Evolutionary conservation across 2,113 vertebrate genomes (phyloP).

Genomic region (Heterotis niloticus): DNA sequence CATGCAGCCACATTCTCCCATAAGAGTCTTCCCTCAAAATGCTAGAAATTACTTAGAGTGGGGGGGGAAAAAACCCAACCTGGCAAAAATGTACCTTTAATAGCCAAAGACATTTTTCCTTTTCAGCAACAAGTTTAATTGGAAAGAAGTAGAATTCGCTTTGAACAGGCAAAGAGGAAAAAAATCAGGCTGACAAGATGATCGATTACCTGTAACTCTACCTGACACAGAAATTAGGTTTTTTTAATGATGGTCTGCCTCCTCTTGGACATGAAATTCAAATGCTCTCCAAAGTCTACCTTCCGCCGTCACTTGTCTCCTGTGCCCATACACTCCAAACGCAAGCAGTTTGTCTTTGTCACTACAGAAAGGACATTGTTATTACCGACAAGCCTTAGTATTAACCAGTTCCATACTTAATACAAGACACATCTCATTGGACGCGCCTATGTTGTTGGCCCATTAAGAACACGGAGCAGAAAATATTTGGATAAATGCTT

Average conservation of each 20-base stretch:
- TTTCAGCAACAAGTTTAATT: conserved; percentile 81
- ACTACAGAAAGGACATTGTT: conserved; percentile 90
- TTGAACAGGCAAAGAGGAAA: conserved; percentile 73
- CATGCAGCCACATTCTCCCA: conserved; percentile 44
- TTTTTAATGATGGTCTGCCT: conserved; percentile 90
- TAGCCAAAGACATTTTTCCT: conserved; percentile 64
- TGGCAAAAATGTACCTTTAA: conserved; percentile 64
- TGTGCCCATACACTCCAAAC: conserved; percentile 77
- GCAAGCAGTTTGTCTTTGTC: conserved; percentile 94
- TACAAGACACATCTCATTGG: conserved; percentile 89
- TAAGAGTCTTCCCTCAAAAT: conserved; percentile 46
- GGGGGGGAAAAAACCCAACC: conserved; percentile 50
- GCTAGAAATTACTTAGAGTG: conserved; percentile 49
- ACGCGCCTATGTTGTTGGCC: conserved; percentile 71
- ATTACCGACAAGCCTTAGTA: conserved; percentile 93
- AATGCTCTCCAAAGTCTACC: conserved; percentile 88
- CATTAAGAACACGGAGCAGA: conserved; percentile 30
- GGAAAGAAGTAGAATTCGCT: conserved; percentile 78
- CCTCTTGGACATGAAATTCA: conserved; percentile 89
- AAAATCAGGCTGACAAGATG: conserved; percentile 80
- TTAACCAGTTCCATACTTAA: conserved; percentile 90
- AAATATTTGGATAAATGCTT: conserved; percentile 22
- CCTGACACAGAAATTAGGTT: conserved; percentile 92
- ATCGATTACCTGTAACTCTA: conserved; percentile 92
- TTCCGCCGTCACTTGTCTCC: conserved; percentile 80